These are phyloP conservation scores for Thomomys bottae DNA, from an alignment of 2,113 vertebrate species.

Conservation along the genomic window DNA sequence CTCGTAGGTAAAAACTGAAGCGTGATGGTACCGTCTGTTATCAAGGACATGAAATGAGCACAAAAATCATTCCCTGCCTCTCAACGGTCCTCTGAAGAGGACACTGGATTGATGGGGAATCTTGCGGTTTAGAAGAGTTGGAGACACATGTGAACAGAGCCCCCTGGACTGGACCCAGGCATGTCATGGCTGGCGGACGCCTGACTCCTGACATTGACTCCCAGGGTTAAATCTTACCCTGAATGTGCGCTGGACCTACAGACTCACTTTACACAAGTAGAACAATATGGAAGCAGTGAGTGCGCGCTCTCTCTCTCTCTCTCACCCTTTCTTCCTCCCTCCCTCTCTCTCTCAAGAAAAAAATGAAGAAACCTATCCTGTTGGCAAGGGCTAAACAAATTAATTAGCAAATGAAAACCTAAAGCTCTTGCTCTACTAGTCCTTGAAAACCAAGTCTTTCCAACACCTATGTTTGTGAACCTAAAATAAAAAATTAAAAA, in stretches of 20 bases:
- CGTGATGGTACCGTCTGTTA: fast-evolving
- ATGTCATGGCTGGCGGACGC: fast-evolving
- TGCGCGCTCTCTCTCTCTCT: no score
- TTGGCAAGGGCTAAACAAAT: background rate
- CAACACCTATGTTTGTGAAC: background rate
- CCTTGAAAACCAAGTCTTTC: background rate
- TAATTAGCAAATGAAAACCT: background rate
- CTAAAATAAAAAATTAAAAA: no score
- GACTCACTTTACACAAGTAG: background rate
- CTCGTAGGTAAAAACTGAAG: background rate
- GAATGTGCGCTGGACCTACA: no score
- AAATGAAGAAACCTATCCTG: background rate
- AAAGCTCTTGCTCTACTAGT: background rate
- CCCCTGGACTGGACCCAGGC: fast-evolving
- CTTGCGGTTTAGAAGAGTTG: background rate
- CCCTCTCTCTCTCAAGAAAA: fast-evolving
- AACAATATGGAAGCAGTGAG: background rate
- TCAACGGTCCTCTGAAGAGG: background rate
- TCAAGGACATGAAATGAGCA: background rate
- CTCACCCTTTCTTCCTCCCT: fast-evolving
- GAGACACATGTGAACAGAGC: background rate
- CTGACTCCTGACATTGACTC: background rate
- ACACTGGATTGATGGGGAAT: background rate
- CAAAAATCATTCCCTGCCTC: background rate
- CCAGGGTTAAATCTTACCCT: fast-evolving